Conservation (phyloP, 2,797 vertebrate genomes). For the Chanos chanos region DNA sequence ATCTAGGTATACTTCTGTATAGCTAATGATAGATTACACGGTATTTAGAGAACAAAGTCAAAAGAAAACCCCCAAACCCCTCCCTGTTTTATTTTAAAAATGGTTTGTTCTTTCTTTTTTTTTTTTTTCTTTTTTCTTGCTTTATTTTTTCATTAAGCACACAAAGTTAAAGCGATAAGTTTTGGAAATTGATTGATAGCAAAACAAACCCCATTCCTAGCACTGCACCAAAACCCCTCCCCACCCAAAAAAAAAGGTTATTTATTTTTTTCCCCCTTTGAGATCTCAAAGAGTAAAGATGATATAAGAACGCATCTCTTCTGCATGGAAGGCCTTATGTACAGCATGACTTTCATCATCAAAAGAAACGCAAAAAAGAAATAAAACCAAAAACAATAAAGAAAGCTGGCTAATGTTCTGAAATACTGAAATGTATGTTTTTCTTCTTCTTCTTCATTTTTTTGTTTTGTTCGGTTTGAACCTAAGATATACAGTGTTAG, state of each 20-base stretch:
- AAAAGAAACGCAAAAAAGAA: slow-evolving; percentile 57
- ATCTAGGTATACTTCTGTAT: slow-evolving; percentile 84
- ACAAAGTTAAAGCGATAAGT: slow-evolving; percentile 80
- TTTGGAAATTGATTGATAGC: slow-evolving; percentile 79
- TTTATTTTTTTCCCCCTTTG: slow-evolving; percentile 72
- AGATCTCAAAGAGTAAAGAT: slow-evolving; percentile 85
- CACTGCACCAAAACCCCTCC: slow-evolving; percentile 81
- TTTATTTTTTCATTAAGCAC: slow-evolving; percentile 67
- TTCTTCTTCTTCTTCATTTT: too few relatives aligned
- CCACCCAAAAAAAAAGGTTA: slow-evolving; percentile 62
- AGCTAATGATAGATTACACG: slow-evolving; percentile 89
- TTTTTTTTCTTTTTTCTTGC: slow-evolving; percentile 40
- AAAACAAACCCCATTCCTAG: too few relatives aligned
- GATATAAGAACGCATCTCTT: slow-evolving; percentile 82
- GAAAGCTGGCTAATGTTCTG: slow-evolving; percentile 88
- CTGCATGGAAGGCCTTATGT: slow-evolving; percentile 87
- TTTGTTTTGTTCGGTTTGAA: too few relatives aligned
- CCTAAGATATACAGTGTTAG: slow-evolving; percentile 97
- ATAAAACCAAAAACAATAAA: slow-evolving; percentile 66
- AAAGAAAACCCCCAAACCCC: slow-evolving; percentile 46
- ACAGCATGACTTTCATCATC: slow-evolving; percentile 94
- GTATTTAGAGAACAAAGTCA: slow-evolving; percentile 75
- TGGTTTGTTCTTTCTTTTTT: slow-evolving; percentile 38
- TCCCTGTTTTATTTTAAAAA: slow-evolving; percentile 35
- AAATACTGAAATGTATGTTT: slow-evolving; percentile 90